These are phyloP conservation scores for Palythoa caribaeorum DNA, from an alignment of 92 coral and sea anemone species.

Conservation along the genomic window DNA sequence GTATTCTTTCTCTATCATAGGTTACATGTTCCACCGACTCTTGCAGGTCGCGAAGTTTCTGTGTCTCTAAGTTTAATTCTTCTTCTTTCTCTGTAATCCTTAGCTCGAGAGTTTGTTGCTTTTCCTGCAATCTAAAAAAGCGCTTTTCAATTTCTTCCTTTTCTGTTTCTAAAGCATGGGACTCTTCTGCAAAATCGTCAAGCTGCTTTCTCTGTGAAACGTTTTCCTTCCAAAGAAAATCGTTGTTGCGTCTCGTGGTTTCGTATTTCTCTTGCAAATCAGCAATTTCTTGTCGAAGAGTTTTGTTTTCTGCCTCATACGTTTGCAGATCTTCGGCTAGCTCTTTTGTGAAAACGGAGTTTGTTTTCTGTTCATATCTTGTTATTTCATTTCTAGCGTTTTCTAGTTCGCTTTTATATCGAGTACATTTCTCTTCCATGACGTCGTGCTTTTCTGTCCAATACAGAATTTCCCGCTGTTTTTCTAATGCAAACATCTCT, in stretches of 20 bases:
- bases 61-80: conserved; percentile 44
- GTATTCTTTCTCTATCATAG: conserved; percentile 12
- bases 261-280: conserved; percentile 46
- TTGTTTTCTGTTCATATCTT: not conserved
- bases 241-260: conserved; percentile 25
- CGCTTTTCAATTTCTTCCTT: conserved; percentile 30
- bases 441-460: conserved; percentile 30
- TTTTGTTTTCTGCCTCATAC: conserved; percentile 35
- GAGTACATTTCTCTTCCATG: conserved; percentile 6
- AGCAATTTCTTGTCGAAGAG: conserved; percentile 17
- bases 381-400: conserved; percentile 3
- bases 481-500: not conserved
- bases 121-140: conserved; percentile 43
- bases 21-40: not conserved
- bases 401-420: conserved; percentile 16
- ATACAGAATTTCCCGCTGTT: conserved; percentile 44
- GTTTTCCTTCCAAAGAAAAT: conserved; percentile 16
- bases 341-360: not conserved
- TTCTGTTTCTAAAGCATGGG: conserved; percentile 19
- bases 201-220: conserved; percentile 24
- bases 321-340: conserved; percentile 13
- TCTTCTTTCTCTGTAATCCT: conserved; percentile 56
- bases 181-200: conserved; percentile 41
- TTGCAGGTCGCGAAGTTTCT: conserved; percentile 36
- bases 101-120: conserved; percentile 43